Conservation (phyloP, 2,888 invertebrate species). For the Muschampia staudingeri region DNA sequence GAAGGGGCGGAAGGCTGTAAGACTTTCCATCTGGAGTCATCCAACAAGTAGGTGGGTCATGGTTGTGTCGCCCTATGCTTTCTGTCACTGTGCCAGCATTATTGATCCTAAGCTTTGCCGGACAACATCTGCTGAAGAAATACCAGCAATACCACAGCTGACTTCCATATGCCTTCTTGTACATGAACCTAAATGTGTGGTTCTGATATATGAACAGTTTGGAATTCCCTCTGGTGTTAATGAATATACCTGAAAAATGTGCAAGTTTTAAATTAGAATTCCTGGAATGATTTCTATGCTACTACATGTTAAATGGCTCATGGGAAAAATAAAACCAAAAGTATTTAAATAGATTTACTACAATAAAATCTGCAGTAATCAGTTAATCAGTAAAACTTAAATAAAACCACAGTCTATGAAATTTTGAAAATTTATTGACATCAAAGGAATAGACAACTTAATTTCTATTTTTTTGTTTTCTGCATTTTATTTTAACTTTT, state of each 20-base stretch:
- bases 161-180: conserved; percentile 89
- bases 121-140: conserved; percentile 89
- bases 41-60: conserved; percentile 89
- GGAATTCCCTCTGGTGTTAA: conserved; percentile 89
- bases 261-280: conserved; percentile 64
- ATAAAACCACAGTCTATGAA: no score
- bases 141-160: conserved; percentile 90
- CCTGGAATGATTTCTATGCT: conserved; percentile 36
- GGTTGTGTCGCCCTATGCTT: conserved; percentile 87
- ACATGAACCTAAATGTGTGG: conserved; percentile 90
- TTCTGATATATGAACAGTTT: conserved; percentile 89
- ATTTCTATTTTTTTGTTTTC: background rate
- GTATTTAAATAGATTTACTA: no score
- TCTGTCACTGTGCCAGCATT: conserved; percentile 87
- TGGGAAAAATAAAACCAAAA: conserved; percentile 73
- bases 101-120: conserved; percentile 86
- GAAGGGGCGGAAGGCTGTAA: conserved; percentile 84
- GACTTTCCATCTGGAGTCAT: conserved; percentile 89
- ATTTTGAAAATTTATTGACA: no score
- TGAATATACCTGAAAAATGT: conserved; percentile 87
- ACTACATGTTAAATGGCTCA: conserved; percentile 43
- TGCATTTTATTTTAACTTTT: background rate
- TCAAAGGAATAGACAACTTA: no score
- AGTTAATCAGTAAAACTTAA: no score
- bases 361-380: no score